These are phyloP conservation scores for Hippopotamyrus pictus DNA, from an alignment of 2,797 vertebrate genomes.

Conservation along the genomic window DNA sequence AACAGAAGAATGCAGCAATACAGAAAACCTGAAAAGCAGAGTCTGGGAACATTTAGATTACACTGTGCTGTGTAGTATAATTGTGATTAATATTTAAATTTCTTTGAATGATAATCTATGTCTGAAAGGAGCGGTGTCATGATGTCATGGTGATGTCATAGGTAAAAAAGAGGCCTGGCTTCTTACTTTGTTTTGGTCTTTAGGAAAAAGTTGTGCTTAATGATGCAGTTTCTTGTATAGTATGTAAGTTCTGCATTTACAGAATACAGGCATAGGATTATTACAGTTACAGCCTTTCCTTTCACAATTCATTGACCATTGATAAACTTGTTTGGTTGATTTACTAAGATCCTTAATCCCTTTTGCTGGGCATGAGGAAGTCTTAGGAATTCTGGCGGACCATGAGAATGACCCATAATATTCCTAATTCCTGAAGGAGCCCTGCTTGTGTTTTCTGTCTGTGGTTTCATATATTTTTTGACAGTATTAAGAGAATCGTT, in stretches of 20 bases:
- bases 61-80: background rate
- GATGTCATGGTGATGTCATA: background rate
- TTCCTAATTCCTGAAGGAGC: background rate
- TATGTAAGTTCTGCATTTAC: background rate
- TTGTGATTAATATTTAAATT: background rate
- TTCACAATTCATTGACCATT: slow-evolving; percentile 22
- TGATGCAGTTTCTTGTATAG: background rate
- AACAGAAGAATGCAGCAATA: background rate
- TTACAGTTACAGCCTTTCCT: background rate
- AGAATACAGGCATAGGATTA: background rate
- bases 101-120: background rate
- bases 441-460: background rate
- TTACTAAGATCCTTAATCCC: slow-evolving; percentile 6
- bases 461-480: background rate
- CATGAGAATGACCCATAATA: background rate
- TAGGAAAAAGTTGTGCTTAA: background rate
- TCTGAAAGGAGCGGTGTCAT: background rate
- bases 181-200: background rate
- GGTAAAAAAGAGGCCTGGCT: background rate
- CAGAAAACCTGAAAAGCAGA: background rate
- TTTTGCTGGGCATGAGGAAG: background rate
- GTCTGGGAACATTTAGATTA: too few relatives aligned
- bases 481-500: background rate
- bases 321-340: background rate
- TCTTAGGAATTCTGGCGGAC: background rate